phyloP scores from a whole-genome alignment of 2,888 invertebrate species.

The Lasioglossum leucozonium region DNA sequence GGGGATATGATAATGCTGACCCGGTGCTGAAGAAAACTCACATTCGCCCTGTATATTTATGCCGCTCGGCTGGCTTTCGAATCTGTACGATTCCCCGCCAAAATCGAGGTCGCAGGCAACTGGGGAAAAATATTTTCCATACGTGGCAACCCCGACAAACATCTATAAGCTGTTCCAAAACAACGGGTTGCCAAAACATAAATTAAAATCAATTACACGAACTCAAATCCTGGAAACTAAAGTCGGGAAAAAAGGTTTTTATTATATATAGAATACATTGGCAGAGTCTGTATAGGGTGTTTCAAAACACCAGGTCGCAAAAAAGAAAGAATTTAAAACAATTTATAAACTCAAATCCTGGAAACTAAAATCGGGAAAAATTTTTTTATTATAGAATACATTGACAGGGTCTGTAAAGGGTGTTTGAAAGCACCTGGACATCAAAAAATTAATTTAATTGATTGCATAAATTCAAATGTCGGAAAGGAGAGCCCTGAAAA shows the following conservation, averaged over 20 bases:
- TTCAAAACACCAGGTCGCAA: background rate
- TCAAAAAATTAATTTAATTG: too few species aligned
- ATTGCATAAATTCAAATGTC: too few species aligned
- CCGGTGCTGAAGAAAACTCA: slow-evolving; percentile 50
- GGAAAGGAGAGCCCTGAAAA: too few species aligned
- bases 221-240: too few species aligned
- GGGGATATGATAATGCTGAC: slow-evolving; percentile 63
- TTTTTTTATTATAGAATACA: too few species aligned
- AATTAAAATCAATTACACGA: background rate
- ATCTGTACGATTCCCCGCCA: slow-evolving; percentile 3
- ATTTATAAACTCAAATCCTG: too few species aligned
- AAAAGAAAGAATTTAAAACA: background rate
- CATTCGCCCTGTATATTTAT: slow-evolving; percentile 54
- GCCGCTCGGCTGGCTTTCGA: slow-evolving; percentile 31
- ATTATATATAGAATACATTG: too few species aligned
- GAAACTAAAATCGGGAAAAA: too few species aligned
- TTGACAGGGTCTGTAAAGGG: too few species aligned
- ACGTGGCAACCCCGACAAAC: background rate
- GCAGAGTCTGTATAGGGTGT: background rate
- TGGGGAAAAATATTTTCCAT: background rate
- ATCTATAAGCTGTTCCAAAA: background rate
- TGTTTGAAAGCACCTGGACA: too few species aligned
- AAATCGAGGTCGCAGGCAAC: slow-evolving; percentile 21
- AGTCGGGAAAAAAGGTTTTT: too few species aligned
- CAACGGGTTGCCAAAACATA: background rate